phyloP scores from a whole-genome alignment of 2,113 vertebrate genomes.

The Numida meleagris region DNA sequence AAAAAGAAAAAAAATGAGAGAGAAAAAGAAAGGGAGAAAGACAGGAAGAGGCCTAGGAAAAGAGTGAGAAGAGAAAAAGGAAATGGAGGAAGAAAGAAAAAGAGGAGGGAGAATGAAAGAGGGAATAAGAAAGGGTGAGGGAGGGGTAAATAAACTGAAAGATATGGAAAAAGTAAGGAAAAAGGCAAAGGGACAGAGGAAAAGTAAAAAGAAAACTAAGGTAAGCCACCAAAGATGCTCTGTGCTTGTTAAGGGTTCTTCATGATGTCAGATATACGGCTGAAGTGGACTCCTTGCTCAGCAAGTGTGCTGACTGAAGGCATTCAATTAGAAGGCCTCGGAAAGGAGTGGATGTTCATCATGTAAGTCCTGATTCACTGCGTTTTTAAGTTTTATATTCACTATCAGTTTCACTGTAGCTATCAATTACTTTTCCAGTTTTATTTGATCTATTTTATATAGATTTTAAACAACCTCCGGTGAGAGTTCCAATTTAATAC shows the following conservation, averaged over 20 bases:
- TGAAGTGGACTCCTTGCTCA: background rate
- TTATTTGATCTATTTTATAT: conserved; percentile 2
- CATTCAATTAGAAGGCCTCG: background rate
- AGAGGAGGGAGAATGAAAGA: fast-evolving
- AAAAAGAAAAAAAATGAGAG: background rate
- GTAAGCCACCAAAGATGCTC: background rate
- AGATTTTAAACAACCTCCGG: conserved; percentile 44
- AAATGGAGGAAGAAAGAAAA: background rate
- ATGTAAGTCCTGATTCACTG: background rate
- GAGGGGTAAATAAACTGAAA: background rate
- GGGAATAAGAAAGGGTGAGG: background rate
- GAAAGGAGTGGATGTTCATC: background rate
- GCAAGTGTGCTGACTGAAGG: background rate
- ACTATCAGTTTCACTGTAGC: background rate
- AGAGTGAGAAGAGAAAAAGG: no score
- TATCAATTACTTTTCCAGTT: background rate
- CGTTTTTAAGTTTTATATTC: conserved; percentile 6
- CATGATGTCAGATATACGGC: background rate
- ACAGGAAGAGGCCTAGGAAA: background rate
- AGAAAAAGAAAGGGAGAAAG: no score
- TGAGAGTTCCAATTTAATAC: conserved; percentile 49
- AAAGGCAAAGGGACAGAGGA: background rate
- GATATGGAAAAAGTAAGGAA: background rate
- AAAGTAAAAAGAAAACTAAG: background rate
- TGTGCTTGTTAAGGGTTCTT: background rate